Base-by-base conservation (phyloP, 2,888 invertebrate species). In the Drosophila austrosaltans region DNA sequence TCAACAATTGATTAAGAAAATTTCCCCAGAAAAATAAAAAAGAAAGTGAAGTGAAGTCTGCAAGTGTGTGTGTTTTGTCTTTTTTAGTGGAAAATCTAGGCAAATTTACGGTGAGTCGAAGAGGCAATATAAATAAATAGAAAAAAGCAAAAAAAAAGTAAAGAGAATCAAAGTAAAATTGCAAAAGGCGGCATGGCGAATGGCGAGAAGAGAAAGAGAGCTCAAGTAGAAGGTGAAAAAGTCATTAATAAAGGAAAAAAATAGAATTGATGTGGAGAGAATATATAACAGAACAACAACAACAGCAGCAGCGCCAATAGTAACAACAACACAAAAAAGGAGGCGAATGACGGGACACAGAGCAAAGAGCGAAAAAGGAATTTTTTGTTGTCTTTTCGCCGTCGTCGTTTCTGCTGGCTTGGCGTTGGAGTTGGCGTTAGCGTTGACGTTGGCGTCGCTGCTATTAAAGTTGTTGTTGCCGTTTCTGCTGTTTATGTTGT, bases 311-410 rank as follows among this genome's bases (percentile, higher is more conserved):
- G 71, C 56, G 75, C 70, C 57, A 69, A 75, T 66, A 69, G 65
- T 62, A 36, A 70, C 76, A 64, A 53, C 36, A 73, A 76, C 57
- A 64, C 16, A 69, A 57, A 72, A 76, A 81, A 82, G 80, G 74
- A 76, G 79, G 76, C 68, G 63, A 70, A 62, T 20, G 67, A 56
- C 44, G 61, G 54, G 54, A 57, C 56, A 53, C 48, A 65, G 67
- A 65, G 57, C 72, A 36, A 66, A 61, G 70, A 80, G 75, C 62
- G 78, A 80, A 88, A 89, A 77, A 89, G 75, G 76, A 75, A 81
- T 82, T 77, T 77, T 72, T 87, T 86, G 80, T 89, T 48, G 85
- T 89, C 82, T 85, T 78, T 85, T 87, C 82, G 76, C 82, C 78
- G 68, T 70, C 77, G 36, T 8, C 36, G 36, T 30, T 30, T 30